Evolutionary conservation across 2,888 invertebrate genomes (phyloP), one percentile per base, ranked within the genome.

Genomic region (Caenorhabditis sulstoni): DNA sequence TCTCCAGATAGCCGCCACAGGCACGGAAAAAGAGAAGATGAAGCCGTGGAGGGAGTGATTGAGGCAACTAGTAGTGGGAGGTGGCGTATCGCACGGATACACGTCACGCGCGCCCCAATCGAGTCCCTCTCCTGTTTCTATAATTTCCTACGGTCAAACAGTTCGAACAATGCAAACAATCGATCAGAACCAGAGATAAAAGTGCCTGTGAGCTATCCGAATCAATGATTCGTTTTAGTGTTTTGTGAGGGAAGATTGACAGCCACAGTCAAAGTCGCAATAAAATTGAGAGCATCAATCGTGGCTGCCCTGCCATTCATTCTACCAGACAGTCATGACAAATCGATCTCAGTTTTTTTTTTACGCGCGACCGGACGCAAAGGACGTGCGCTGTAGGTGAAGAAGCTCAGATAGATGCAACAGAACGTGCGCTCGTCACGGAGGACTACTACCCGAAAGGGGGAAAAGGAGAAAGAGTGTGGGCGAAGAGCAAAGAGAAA

Each of bases 31-130:
- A 52, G 35, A 52, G 68, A 44, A 61, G 55, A 70, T 53, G 59
- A 52, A 52, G 59, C 39, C 23, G 59, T n/a, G 44, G 68, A 58
- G 49, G 39, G 57, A 52, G 61, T 70, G 70, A 70, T 70, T 70
- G 70, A 70, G 70, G 61, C 61, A 70, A 70, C 70, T 70, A 70
- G 70, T 53, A 29, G 7, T 3, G 29, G 52, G 61, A 53, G 22
- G 61, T 70, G 18, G 61, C 58, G 52, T 68, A 18, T 23, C 18
- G 41, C 49, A 58, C 22, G 44, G 20, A 18, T 18, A 47, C 61
- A 70, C 61, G 70, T 70, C 61, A 62, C 66, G 37, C 66, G 37
- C 45, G 16, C 18, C 47, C 3, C n/a, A 8, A 67, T 39, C 23
- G 39, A 37, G 37, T 7, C 20, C 52, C 35, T 23, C 20, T 23